Evolutionary conservation across 2,888 invertebrate species (phyloP), one percentile per base, ranked within the genome.

Genomic region (Thera britannica): DNA sequence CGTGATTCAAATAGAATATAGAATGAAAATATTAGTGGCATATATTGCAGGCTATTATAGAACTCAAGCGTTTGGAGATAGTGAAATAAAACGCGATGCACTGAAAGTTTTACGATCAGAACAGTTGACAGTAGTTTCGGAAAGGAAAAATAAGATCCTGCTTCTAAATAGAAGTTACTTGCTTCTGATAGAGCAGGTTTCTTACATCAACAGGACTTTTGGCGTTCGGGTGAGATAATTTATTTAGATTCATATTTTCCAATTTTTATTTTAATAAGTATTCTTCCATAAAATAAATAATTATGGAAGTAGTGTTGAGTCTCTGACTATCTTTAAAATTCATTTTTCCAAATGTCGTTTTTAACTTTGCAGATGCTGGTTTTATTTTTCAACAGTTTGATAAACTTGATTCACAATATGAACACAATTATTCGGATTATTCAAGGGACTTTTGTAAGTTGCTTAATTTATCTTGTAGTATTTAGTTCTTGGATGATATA

Each of bases 1-100:
- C 58, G 62, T 81, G 0, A 63, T 79, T 4, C 81, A 80, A 55
- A 63, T 81, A 12, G 73, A 80, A 51, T 75, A 69, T 58, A 74
- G 79, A 55, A 62, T 79, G 1, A 64, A 58, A n/a, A n/a, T 62
- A 1, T 57, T 73, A 36, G 46, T 63, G 9, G 12, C 36, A 12
- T n/a, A 52, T 4, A 51, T 73, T n/a, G 54, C 77, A 71, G 67
- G 56, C 52, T 49, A 62, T 75, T 3, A 48, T 35, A 3, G 35
- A 1, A 5, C n/a, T 36, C 36, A 36, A 11, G 54, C 34, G 3
- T 9, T 23, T 23, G 1, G 23, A 12, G 1, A 41, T 35, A 49
- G 34, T 23, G 34, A 56, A 35, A n/a, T 34, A 34, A 52, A 52
- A 23, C 12, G 36, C 11, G 57, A 55, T 52, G 9, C 8, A 46